A percentile compares a stretch with the other conserved stretches of the same genome.
These are phyloP conservation scores for Sycon ciliatum DNA, from an alignment of 37 sponge, comb jelly and placozoan genomes.

Conservation along the genomic window DNA sequence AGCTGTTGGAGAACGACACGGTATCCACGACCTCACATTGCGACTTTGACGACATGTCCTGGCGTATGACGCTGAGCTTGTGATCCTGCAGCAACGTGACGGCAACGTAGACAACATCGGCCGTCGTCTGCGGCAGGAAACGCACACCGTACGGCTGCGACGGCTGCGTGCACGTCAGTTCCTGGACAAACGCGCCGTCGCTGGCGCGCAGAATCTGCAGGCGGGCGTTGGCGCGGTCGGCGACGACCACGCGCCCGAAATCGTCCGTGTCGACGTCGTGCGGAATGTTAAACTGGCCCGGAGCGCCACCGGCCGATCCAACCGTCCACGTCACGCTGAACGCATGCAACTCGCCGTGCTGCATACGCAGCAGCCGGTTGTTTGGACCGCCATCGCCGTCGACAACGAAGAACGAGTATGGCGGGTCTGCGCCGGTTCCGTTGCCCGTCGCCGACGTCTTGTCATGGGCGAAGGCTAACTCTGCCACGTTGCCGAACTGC, in stretches of 20 bases:
- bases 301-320: neutral
- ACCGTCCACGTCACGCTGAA: neutral
- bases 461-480: neutral
- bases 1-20: too few relatives aligned
- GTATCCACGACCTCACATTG: too few relatives aligned
- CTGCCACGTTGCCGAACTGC: neutral
- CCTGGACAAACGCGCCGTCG: neutral
- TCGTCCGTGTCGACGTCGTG: neutral
- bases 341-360: neutral
- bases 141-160: neutral
- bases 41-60: too few relatives aligned
- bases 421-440: neutral
- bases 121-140: too few relatives aligned
- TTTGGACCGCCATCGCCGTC: conserved; percentile 9
- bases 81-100: too few relatives aligned
- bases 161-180: conserved; percentile 8
- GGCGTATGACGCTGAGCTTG: too few relatives aligned
- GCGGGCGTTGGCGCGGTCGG: conserved; percentile 3
- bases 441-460: too few relatives aligned
- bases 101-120: too few relatives aligned
- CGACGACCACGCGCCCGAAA: neutral
- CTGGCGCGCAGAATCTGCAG: neutral
- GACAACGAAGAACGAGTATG: neutral
- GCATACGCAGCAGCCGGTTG: neutral
- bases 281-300: conserved; percentile 6